phyloP scores from a whole-genome alignment of 2,888 invertebrate genomes.

The Theretra japonica region DNA sequence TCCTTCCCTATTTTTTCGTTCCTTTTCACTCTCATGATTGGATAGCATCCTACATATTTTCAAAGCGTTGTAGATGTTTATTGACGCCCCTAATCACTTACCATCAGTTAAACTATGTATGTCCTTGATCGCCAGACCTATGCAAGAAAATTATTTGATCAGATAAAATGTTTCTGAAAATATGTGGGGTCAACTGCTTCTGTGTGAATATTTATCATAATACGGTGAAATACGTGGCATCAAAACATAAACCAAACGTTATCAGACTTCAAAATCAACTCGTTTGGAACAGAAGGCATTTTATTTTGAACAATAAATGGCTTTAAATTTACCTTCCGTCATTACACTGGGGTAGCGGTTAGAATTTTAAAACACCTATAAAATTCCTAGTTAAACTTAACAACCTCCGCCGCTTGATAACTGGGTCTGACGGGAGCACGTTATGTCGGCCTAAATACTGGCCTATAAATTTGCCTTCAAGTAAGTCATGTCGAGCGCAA shows the following conservation, averaged over 20 bases:
- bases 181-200: too few species aligned
- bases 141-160: too few species aligned
- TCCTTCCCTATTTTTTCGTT: too few species aligned
- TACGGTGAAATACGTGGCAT: too few species aligned
- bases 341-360: background rate
- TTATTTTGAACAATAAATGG: background rate
- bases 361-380: slow-evolving; percentile 6
- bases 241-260: background rate
- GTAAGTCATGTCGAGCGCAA: slow-evolving; percentile 1
- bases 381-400: background rate
- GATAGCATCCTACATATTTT: too few species aligned
- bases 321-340: background rate
- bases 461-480: background rate
- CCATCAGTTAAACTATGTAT: too few species aligned
- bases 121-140: too few species aligned
- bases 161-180: too few species aligned
- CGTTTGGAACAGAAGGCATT: background rate
- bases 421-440: background rate
- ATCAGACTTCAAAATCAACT: background rate
- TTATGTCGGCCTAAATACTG: slow-evolving; percentile 1
- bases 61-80: too few species aligned
- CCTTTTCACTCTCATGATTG: too few species aligned
- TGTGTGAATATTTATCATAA: too few species aligned
- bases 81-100: too few species aligned
- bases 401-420: background rate